Evolutionary conservation across 2,797 vertebrate genomes (phyloP), one percentile per base, ranked within the genome.

Genomic region (Centroberyx gerrardi): DNA sequence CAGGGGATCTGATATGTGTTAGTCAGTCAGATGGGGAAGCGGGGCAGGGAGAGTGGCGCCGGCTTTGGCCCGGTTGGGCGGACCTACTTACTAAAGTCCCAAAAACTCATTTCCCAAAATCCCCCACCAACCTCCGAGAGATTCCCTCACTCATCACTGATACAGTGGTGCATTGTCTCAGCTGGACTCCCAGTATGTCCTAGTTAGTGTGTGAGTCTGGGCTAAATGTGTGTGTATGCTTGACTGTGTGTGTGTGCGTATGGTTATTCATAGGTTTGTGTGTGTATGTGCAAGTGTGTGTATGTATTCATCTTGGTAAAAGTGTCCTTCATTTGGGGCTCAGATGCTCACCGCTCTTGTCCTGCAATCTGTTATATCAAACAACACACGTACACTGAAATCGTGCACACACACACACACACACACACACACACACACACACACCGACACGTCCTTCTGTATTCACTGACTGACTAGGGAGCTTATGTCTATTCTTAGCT

Each of bases 401-500:
- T 64, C 36, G 61, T 42, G 58, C 52, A 59, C 53, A 58, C 53
- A 56, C 60, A 64, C 71, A 73, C 15, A 68, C 33, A 63, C 48
- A 61, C 51, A 58, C 53, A 58, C 53, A 56, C 56, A 66, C 60
- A 51, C n/a, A 31, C 31, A 33, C 48, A 44, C 62, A 55, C 27
- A 76, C 53, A 60, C 75, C 8, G 22, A 78, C 78, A 80, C 65
- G 1, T 7, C 46, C 46, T 17, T 55, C 22, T 46, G 36, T 55
- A 46, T 17, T 49, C 27, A 69, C 38, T 79, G 62, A 83, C 58
- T 63, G 75, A 75, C 42, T 48, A 74, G 75, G 76, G 73, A 87
- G 81, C 73, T 72, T 65, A 46, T 62, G 70, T 78, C 89, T 95
- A 95, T 94, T 94, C 81, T 92, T 94, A 90, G 92, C 72, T 68